Base-by-base conservation (phyloP, 2,888 invertebrate genomes). In the Platycheirus albimanus region DNA sequence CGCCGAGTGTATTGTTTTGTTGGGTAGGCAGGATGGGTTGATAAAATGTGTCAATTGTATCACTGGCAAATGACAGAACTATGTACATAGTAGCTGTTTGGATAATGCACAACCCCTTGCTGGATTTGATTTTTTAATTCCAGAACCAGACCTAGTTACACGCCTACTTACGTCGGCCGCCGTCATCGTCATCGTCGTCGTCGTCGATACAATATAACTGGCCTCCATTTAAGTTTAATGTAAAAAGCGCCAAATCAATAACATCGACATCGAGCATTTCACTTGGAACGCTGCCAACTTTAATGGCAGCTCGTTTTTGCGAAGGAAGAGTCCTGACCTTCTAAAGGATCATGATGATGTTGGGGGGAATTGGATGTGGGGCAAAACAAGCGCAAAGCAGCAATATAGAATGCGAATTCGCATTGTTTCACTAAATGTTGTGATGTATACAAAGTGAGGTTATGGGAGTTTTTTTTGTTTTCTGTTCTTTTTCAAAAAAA, bases 211-310 rank as follows among this genome's bases (percentile, higher is more conserved):
- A 58, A 56, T 20, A 30, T 30, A 43, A 43, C 41, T 58, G 30
- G 28, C n/a, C 41, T 61, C 41, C 30, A 13, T 61, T 61, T 33
- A 3, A 45, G 17, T 72, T 47, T 63, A 69, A 72, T 83, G 61
- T 51, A 64, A 20, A 56, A 74, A 70, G 52, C 38, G 24, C 69
- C 75, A 74, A 78, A 83, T 83, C 83, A 78, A 83, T 83, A 83
- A 19, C 63, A 74, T 78, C 72, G 74, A 78, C 78, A 74, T 83
- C 20, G 52, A 83, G 72, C 67, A 83, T 72, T 83, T 15, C 45
- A 51, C 33, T 83, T 83, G 83, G 83, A 63, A 13, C 41, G 11
- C 4, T 70, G 83, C 83, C 83, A 83, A 38, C 41, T 20, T 69
- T 33, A 38, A 51, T 51, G 17, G 56, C 20, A 36, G 11, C 19